Conservation (phyloP, 2,113 vertebrate species). For the Anguilla japonica region DNA sequence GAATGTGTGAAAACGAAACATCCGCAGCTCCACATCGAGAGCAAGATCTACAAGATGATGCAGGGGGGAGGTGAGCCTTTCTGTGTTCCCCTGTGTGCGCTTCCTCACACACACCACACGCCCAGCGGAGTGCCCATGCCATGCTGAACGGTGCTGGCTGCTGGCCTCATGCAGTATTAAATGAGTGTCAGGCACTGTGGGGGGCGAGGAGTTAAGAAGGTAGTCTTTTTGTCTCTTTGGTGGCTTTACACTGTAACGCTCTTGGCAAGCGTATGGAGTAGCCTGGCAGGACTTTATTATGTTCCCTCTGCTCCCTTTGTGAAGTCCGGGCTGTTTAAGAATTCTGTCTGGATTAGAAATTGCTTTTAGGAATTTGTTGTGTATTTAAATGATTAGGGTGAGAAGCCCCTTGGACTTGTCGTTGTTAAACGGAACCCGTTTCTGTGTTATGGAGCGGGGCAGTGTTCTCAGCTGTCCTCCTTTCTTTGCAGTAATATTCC, state of each 20-base stretch:
- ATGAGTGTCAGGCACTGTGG: background rate
- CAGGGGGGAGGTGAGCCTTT: slow-evolving; percentile 82
- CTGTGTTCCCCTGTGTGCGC: background rate
- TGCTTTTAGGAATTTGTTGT: background rate
- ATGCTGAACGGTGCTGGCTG: background rate
- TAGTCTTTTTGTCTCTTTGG: background rate
- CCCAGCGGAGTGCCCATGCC: background rate
- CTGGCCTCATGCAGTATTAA: background rate
- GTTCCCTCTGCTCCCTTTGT: background rate
- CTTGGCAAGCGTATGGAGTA: background rate
- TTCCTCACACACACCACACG: background rate
- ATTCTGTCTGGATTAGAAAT: background rate
- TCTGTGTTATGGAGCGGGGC: background rate
- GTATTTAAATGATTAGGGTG: background rate
- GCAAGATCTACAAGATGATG: slow-evolving; percentile 96
- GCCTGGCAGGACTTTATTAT: background rate
- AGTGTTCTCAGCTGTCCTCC: background rate
- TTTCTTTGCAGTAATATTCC: background rate
- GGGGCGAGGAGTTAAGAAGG: background rate
- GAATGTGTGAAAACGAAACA: slow-evolving; percentile 93
- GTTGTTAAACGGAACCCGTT: background rate
- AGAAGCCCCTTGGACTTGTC: background rate
- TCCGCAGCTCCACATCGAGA: slow-evolving; percentile 90
- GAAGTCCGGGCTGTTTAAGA: background rate
- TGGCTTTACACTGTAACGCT: background rate